These are phyloP conservation scores for Sylvilagus bachmani DNA, from an alignment of 2,113 vertebrate species.

Conservation along the genomic window DNA sequence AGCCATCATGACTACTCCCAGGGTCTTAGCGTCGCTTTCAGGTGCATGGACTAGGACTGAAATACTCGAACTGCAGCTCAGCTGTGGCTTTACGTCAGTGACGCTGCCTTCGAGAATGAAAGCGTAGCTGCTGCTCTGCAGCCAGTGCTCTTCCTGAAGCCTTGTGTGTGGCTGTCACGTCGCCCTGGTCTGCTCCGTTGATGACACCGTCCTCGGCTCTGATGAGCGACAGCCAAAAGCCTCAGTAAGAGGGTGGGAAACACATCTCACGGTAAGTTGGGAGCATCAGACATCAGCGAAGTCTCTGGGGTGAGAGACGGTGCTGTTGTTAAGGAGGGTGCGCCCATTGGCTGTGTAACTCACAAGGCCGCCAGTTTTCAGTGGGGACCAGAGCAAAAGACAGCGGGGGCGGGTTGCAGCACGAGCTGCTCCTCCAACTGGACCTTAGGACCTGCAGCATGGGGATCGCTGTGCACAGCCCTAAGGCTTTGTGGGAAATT, in stretches of 20 bases:
- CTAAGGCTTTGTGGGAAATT: background rate
- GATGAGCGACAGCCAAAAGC: background rate
- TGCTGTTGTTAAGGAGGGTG: no score
- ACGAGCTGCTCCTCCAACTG: no score
- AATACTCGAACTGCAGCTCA: background rate
- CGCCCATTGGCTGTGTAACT: background rate
- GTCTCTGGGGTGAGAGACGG: no score
- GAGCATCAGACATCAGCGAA: background rate
- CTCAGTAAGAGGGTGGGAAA: background rate
- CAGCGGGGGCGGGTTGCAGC: no score
- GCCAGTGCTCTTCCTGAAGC: no score
- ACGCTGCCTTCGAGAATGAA: background rate
- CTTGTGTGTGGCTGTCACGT: no score
- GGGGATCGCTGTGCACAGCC: background rate
- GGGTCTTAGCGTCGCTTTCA: no score
- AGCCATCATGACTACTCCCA: no score
- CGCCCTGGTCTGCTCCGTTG: background rate
- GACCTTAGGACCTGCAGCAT: background rate
- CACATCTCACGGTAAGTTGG: background rate
- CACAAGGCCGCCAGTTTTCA: background rate
- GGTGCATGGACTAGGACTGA: no score
- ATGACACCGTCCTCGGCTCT: background rate
- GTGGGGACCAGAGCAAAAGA: background rate
- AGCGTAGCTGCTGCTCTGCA: no score
- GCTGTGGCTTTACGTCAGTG: background rate